Evolutionary conservation across 2,888 invertebrate species (phyloP).

Genomic region (Parnassius orleans): DNA sequence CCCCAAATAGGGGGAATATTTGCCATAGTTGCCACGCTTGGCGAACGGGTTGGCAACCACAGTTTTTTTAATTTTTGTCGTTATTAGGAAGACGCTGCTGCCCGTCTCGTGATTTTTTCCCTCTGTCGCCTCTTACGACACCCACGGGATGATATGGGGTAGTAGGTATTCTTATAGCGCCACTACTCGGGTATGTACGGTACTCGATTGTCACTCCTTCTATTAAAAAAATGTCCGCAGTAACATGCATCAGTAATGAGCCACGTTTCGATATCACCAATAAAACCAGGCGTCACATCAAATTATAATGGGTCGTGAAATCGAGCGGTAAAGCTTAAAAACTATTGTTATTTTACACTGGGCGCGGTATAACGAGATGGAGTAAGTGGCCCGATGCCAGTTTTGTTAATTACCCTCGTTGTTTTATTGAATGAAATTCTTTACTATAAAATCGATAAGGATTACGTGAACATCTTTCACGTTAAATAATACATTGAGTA

Average conservation of each 20-base stretch:
- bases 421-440: background rate
- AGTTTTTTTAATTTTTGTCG: too few species aligned
- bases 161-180: background rate
- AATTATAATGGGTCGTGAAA: constrained; percentile 7
- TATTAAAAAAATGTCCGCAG: background rate
- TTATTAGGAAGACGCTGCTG: too few species aligned
- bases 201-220: background rate
- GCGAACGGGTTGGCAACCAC: too few species aligned
- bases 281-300: constrained; percentile 12
- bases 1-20: too few species aligned
- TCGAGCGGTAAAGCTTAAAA: constrained; percentile 1
- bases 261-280: constrained; percentile 6
- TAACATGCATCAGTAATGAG: constrained; percentile 8
- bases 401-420: constrained; percentile 14
- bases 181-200: background rate
- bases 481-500: background rate
- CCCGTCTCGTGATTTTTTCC: too few species aligned
- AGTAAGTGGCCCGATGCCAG: constrained; percentile 10
- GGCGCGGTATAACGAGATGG: constrained; percentile 8
- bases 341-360: constrained; percentile 19
- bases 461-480: background rate
- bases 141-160: too few species aligned
- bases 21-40: too few species aligned
- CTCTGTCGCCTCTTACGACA: too few species aligned
- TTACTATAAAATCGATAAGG: constrained; percentile 2